These are phyloP conservation scores for Ginglymostoma cirratum DNA, from an alignment of 2,113 vertebrate species.

Conservation along the genomic window DNA sequence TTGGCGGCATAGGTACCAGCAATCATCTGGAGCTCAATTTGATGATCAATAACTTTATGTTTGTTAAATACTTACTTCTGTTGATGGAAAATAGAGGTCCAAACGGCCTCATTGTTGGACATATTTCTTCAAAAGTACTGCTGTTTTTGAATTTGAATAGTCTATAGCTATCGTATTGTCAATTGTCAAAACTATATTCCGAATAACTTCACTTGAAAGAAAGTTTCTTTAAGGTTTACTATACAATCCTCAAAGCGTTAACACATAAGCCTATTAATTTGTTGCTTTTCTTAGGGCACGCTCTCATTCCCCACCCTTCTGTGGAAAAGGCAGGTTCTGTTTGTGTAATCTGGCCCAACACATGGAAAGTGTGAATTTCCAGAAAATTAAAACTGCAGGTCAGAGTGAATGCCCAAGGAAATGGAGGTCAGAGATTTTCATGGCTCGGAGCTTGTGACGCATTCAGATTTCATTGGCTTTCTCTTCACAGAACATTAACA, in stretches of 20 bases:
- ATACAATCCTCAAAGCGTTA: background rate
- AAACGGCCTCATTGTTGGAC: no score
- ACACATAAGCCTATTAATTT: background rate
- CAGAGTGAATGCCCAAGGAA: conserved; percentile 47
- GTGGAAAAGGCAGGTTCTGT: conserved; percentile 46
- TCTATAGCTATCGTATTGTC: background rate
- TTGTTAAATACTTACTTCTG: background rate
- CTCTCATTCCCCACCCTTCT: background rate
- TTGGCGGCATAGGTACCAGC: background rate
- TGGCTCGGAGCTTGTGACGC: conserved; percentile 60
- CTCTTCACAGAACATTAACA: conserved; percentile 48
- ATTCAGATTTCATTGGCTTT: conserved; percentile 53
- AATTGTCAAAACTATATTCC: background rate
- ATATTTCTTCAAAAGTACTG: background rate
- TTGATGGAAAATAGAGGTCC: background rate
- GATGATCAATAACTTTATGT: background rate
- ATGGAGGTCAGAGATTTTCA: conserved; percentile 50
- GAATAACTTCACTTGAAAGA: background rate
- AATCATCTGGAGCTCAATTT: background rate
- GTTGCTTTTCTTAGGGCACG: background rate
- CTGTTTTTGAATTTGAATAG: background rate
- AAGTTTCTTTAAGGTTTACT: background rate
- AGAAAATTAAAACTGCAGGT: conserved; percentile 53
- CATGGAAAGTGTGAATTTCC: conserved; percentile 62
- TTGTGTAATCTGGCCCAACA: conserved; percentile 58